Evolutionary conservation across 1,140 invertebrate species (phyloP), one percentile per base, ranked within the genome.

Genomic region (Laupala kohalensis): DNA sequence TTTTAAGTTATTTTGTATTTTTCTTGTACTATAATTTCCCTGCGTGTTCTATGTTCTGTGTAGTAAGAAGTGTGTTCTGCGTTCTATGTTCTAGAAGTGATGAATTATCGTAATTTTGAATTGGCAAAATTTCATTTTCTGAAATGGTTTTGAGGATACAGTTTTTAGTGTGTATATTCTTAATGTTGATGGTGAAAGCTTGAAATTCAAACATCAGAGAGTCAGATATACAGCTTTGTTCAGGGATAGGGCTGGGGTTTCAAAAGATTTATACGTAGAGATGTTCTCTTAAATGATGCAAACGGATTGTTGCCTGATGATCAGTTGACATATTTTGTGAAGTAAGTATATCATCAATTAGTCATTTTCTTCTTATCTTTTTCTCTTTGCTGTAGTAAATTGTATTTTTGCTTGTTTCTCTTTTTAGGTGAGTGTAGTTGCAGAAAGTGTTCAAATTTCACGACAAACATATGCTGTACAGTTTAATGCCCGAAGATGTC

Each of bases 181-280:
- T n/a, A n/a, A n/a, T n/a, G n/a, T n/a, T n/a, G n/a, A n/a, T n/a
- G n/a, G n/a, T n/a, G n/a, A n/a, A n/a, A n/a, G n/a, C n/a, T n/a
- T n/a, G n/a, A n/a, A n/a, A n/a, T n/a, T n/a, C n/a, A 19, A 13
- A 13, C 30, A 82, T 37, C 82, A 91, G 91, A 93, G 80, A 92
- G 90, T 78, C 92, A 94, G 80, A 80, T 93, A 82, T 99, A 99
- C 81, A 89, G 96, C 85, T 99, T 99, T 83, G 96, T 99, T 37
- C 96, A 99, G 84, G 97, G 97, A 77, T 99, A 99, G 85, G 97
- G 99, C 85, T 99, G 97, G 97, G 97, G 97, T 68, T 99, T 99
- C 85, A 99, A 99, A 85, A 99, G 99, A 82, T 99, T 99, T 81
- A 99, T 99, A 72, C 86, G 97, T 78, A 86, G 97, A 83, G 97